Evolutionary conservation across 2,888 invertebrate species (phyloP).

Genomic region (Creontiades dilutus): DNA sequence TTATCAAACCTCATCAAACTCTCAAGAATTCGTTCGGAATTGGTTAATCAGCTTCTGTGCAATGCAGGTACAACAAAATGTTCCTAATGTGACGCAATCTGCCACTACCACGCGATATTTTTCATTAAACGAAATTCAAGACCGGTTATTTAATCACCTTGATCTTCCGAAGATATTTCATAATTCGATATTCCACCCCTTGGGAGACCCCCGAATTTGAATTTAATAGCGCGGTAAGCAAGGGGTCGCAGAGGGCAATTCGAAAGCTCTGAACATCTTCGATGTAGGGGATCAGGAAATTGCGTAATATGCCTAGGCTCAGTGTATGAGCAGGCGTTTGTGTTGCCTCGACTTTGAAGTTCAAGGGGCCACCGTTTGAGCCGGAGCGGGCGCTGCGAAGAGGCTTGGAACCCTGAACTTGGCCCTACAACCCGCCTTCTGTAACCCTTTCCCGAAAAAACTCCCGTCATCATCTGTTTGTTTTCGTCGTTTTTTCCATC

Average conservation of each 20-base stretch:
- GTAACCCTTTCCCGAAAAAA: not conserved
- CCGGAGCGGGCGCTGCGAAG: not conserved
- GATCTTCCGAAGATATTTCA: constrained; percentile 8
- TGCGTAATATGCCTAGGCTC: constrained; percentile 28
- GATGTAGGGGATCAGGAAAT: constrained; percentile 50
- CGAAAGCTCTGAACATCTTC: constrained; percentile 57
- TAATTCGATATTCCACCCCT: not conserved
- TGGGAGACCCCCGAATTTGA: not conserved
- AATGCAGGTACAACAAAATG: not conserved
- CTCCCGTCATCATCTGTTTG: not conserved
- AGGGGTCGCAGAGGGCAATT: constrained; percentile 6
- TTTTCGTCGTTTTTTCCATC: not conserved
- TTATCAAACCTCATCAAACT: too few species aligned
- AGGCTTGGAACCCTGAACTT: constrained; percentile 41
- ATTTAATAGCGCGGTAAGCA: not conserved
- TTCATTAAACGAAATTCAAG: not conserved
- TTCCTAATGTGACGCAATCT: not conserved
- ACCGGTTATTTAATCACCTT: constrained; percentile 34
- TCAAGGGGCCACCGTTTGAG: constrained; percentile 42
- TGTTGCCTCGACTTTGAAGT: constrained; percentile 3
- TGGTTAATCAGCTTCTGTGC: not conserved
- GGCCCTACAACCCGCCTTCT: constrained; percentile 17
- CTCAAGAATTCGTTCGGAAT: too few species aligned
- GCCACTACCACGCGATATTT: not conserved
- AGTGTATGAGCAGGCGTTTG: not conserved